Evolutionary conservation across 2,797 vertebrate species (phyloP).

Genomic region (Anguilla anguilla): DNA sequence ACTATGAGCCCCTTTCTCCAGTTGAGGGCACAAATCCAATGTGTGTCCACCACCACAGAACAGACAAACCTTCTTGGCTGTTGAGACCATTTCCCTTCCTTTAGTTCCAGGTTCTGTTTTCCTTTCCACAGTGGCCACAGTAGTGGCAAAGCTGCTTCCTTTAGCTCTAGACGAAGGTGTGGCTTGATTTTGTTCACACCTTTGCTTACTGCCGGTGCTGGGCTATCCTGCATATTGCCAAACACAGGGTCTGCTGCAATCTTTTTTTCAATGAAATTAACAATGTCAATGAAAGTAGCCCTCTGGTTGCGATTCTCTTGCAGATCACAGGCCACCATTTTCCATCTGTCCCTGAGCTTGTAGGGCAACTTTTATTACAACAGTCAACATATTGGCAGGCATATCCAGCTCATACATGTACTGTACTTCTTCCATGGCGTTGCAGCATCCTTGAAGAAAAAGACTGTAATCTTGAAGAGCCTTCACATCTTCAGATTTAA

Average conservation of each 20-base stretch:
- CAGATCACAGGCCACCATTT: conserved; percentile 10
- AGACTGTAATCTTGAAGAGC: conserved; percentile 29
- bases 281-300: conserved; percentile 33
- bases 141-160: conserved; percentile 15
- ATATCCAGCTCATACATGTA: conserved; percentile 36
- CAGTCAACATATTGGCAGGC: conserved; percentile 33
- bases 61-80: no score
- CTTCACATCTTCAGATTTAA: conserved; percentile 31
- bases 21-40: no score
- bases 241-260: conserved; percentile 35
- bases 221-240: conserved; percentile 18
- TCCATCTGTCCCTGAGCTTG: background rate
- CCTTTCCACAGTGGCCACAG: background rate
- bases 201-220: background rate
- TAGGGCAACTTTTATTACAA: conserved; percentile 17
- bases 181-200: background rate
- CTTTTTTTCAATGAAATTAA: conserved; percentile 32
- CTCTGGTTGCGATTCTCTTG: background rate
- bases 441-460: conserved; percentile 31
- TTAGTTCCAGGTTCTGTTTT: background rate
- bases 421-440: conserved; percentile 29
- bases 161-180: background rate
- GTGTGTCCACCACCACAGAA: no score
- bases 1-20: background rate
- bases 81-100: background rate